Base-by-base conservation (phyloP, 2,113 vertebrate genomes). In the Suncus etruscus region DNA sequence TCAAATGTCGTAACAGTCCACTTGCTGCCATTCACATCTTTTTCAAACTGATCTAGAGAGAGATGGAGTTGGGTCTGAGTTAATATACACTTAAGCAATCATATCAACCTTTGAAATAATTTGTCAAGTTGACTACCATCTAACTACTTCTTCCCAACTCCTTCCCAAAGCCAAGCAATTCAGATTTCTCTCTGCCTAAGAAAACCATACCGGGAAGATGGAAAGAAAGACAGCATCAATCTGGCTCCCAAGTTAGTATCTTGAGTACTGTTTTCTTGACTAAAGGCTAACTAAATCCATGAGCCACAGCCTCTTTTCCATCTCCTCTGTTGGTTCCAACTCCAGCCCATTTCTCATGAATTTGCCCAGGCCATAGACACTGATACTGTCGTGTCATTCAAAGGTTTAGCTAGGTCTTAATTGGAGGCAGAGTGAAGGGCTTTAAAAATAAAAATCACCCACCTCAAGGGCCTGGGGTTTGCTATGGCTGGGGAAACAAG, bases 1-100 rank as follows among this genome's bases (percentile, higher is more conserved):
- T 97, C 90, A 96, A 98, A 98, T 47, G 96, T 97, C 2, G 97
- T 98, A 83, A 97, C 82, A 5, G 90, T 96, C 98, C 98, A 98
- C 47, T 88, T 85, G 85, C 72, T 97, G 92, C 98, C 98, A 72
- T 98, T 96, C 88, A 86, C 88, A 70, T 98, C 97, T 74, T 95
- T 96, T 95, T 97, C 96, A 83, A 94, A 98, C 31, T 95, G 85
- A 96, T 92, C 98, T 98, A 94, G 32, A 93, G 78, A 94, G 78
- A 94, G 96, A 97, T 91, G n/a, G 11, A 80, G 84, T 58, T 87
- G 54, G 95, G 86, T 68, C 76, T 92, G 80, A 78, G 82, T 94
- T 87, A 89, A 10, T 91, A 65, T 70, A 70, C 92, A 72, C 27
- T 15, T 54, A 87, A 76, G 69, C 47, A 87, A 76, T 25, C 51